Percentiles rank a stretch among this genome's conserved stretches.
Evolutionary conservation across 2,113 vertebrate species (phyloP).

Genomic region (Tapirus terrestris): DNA sequence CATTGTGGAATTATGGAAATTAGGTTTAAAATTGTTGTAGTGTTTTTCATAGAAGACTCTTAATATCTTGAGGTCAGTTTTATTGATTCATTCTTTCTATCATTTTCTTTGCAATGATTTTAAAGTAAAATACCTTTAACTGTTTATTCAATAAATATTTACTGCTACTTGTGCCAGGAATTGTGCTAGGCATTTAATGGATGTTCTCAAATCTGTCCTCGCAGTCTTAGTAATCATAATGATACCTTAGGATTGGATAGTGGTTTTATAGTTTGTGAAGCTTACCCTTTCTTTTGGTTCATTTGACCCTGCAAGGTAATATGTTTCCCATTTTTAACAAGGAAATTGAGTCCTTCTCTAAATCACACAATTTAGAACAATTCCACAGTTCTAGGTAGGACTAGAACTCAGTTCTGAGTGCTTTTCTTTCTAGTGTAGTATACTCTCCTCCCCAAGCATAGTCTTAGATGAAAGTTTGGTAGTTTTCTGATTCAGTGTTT

Average conservation of each 20-base stretch:
- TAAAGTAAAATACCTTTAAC: slow-evolving; percentile 37
- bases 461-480: background rate
- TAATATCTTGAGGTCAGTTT: slow-evolving; percentile 38
- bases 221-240: slow-evolving; percentile 33
- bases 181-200: slow-evolving; percentile 43
- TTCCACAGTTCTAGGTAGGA: background rate
- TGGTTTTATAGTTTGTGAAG: background rate
- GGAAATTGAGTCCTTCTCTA: slow-evolving; percentile 15
- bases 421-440: background rate
- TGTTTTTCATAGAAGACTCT: background rate
- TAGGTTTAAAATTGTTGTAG: slow-evolving; percentile 26
- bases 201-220: slow-evolving; percentile 11
- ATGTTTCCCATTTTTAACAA: background rate
- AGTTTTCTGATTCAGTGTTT: slow-evolving; percentile 13
- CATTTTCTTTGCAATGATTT: slow-evolving; percentile 45
- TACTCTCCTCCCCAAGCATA: background rate
- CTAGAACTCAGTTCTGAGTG: background rate
- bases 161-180: background rate
- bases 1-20: slow-evolving; percentile 14
- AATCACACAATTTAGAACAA: background rate
- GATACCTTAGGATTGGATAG: background rate
- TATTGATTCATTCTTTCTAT: slow-evolving; percentile 8
- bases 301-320: background rate
- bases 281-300: background rate
- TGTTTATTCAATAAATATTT: background rate